Conservation (phyloP, 2,113 vertebrate genomes). For the Lepisosteus osseus region DNA sequence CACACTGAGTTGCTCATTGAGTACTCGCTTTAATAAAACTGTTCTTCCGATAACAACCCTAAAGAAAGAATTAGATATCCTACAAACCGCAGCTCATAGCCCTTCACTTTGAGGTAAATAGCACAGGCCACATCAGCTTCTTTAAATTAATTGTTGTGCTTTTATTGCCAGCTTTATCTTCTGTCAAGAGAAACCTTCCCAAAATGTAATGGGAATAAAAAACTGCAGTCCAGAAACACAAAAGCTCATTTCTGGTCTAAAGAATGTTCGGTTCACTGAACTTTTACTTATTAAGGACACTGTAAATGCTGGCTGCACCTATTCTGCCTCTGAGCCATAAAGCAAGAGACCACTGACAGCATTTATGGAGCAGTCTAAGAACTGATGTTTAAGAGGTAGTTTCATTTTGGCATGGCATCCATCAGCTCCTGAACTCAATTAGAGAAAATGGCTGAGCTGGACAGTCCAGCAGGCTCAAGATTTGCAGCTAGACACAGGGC, state of each 20-base stretch:
- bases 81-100: too few species aligned
- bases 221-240: background rate
- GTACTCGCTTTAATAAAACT: too few species aligned
- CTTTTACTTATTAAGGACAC: constrained; percentile 3
- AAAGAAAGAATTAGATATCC: too few species aligned
- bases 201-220: background rate
- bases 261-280: constrained; percentile 2
- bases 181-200: too few species aligned
- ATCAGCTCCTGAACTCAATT: constrained; percentile 44
- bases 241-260: background rate
- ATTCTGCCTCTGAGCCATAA: constrained; percentile 5
- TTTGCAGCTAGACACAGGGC: constrained; percentile 28
- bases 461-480: constrained; percentile 23
- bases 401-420: constrained; percentile 31
- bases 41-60: too few species aligned
- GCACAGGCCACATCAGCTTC: too few species aligned
- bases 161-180: too few species aligned
- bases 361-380: background rate
- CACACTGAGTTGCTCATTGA: too few species aligned
- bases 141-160: too few species aligned
- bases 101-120: too few species aligned
- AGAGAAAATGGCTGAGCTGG: constrained; percentile 34
- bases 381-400: constrained; percentile 9
- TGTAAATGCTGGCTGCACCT: background rate
- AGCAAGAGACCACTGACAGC: constrained; percentile 5